Base-by-base conservation (phyloP, 2,113 vertebrate species). In the Hyla sarda region DNA sequence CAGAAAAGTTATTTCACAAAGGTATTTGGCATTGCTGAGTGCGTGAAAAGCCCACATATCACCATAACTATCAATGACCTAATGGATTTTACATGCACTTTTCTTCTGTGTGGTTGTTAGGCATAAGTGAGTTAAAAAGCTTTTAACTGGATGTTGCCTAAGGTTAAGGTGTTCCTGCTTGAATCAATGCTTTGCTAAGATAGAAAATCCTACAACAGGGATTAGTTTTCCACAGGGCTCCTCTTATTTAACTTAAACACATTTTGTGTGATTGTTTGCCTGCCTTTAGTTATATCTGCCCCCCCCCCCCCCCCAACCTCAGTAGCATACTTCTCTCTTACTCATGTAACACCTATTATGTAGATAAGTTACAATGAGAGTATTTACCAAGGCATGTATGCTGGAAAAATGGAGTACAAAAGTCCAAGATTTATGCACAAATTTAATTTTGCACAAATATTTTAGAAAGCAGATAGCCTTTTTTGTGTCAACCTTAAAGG, bases 41-140 rank as follows among this genome's bases (percentile, higher is more conserved):
- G 32, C 34, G 34, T 23, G 67, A 37, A 71, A 32, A 71, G 34
- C 67, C 19, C 67, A 23, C 34, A 71, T 71, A 71, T 71, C 67
- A 71, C 67, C 34, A 71, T 37, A 71, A 71, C 32, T 71, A 71
- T 41, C 67, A 71, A 37, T 41, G 67, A 71, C 67, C 67, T 71
- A 71, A 71, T 71, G 67, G 67, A 71, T 71, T 71, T 71, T 71
- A 41, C 67, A 71, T 71, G 67, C 67, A 71, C 67, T 71, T 71
- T 71, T 41, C 67, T 23, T 71, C 67, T 41, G 17, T 71, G 67
- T 71, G 65, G n/a, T n/a, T 69, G 67, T 71, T 37, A 21, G 67
- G 32, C 67, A 71, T 71, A 71, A 71, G 32, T 71, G 67, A 71
- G 67, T 71, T 37, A 71, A 71, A 71, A 71, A 71, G 67, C 67